phyloP scores from a whole-genome alignment of 2,113 vertebrate species.

The Dromiciops gliroides region DNA sequence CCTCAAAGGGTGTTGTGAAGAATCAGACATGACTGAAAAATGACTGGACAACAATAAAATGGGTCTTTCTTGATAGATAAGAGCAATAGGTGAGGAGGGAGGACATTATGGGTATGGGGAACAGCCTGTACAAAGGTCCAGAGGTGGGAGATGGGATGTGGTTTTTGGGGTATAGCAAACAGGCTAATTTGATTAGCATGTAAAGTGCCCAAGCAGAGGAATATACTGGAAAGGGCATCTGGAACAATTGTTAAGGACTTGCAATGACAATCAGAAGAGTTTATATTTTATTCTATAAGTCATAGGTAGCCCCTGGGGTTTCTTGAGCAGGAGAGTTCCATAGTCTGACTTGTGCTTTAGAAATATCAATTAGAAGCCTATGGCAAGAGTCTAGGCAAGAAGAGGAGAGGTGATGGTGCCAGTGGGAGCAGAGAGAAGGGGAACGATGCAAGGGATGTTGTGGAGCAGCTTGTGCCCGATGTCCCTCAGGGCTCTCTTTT shows the following conservation, averaged over 20 bases:
- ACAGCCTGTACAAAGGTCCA: neutral
- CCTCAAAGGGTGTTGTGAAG: neutral
- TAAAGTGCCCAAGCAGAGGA: neutral
- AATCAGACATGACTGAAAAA: neutral
- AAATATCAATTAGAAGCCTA: neutral
- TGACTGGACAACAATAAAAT: too few species aligned
- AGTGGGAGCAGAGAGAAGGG: neutral
- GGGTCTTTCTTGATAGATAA: too few species aligned
- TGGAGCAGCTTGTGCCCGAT: neutral
- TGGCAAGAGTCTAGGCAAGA: neutral
- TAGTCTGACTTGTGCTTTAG: neutral
- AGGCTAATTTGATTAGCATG: neutral
- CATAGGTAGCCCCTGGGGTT: neutral
- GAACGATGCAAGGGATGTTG: neutral
- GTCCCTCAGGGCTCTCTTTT: neutral
- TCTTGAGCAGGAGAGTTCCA: neutral
- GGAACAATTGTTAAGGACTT: neutral
- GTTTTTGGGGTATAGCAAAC: neutral
- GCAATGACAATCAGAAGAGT: neutral
- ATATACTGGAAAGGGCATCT: neutral
- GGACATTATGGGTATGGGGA: neutral
- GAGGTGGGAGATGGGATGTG: neutral
- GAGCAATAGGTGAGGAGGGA: neutral
- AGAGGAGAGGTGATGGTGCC: neutral
- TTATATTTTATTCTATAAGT: neutral